A percentile compares a stretch with the other conserved stretches of the same genome.
phyloP scores from a whole-genome alignment of 2,113 vertebrate species.

The Callithrix jacchus region DNA sequence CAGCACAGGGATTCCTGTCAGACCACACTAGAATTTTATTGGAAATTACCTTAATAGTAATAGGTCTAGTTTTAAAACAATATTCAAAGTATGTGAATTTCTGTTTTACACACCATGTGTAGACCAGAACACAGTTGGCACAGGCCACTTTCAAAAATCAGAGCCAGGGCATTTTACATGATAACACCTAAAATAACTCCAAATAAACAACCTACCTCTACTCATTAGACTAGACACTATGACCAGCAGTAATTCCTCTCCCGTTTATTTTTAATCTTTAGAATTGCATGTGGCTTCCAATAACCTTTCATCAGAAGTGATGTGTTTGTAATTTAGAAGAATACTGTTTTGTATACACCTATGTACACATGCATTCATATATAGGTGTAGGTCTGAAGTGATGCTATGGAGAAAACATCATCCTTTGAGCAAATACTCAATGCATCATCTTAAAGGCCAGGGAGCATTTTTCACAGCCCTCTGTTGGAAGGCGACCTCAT shows the following conservation, averaged over 20 bases:
- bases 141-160: not conserved
- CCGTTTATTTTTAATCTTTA: not conserved
- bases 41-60: not conserved
- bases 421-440: not conserved
- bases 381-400: not conserved
- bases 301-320: not conserved
- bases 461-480: not conserved
- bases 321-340: not conserved
- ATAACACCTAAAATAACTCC: not conserved
- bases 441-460: not conserved
- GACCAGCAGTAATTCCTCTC: not conserved
- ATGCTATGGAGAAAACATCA: not conserved
- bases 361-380: not conserved
- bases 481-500: not conserved
- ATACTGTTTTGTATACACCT: not conserved
- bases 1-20: not conserved
- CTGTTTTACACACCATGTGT: not conserved
- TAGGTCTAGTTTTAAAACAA: not conserved
- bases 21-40: not conserved
- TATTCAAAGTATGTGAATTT: not conserved
- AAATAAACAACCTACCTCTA: not conserved
- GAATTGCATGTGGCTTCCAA: not conserved
- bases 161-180: not conserved
- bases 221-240: not conserved
- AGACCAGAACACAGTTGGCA: not conserved